Evolutionary conservation across 2,113 vertebrate species (phyloP).

Genomic region (Mastomys coucha): DNA sequence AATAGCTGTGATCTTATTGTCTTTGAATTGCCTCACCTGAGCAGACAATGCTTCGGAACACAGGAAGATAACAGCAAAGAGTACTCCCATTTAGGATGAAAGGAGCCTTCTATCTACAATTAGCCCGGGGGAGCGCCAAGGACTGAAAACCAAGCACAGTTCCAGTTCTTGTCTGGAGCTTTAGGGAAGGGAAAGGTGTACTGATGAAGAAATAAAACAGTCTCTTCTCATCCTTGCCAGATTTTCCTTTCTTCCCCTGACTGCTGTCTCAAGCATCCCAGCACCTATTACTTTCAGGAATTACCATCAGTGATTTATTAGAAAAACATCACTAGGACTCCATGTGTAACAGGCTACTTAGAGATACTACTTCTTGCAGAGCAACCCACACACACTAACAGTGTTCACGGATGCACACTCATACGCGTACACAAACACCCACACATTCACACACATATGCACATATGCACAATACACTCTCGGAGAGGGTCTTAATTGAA

Average conservation of each 20-base stretch:
- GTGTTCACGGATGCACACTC: neutral
- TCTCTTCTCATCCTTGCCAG: neutral
- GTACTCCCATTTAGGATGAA: constrained; percentile 65
- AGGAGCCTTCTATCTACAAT: constrained; percentile 55
- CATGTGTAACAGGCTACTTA: constrained; percentile 77
- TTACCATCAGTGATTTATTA: constrained; percentile 65
- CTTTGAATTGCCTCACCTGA: constrained; percentile 75
- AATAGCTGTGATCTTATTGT: constrained; percentile 77
- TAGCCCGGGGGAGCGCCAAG: constrained; percentile 8
- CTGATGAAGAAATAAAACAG: constrained; percentile 66
- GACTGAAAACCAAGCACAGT: constrained; percentile 68
- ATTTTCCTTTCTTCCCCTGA: constrained; percentile 27
- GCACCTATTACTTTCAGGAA: constrained; percentile 66
- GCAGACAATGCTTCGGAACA: constrained; percentile 58
- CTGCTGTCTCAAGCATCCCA: constrained; percentile 56
- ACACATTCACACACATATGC: accelerated
- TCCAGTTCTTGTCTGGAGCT: constrained; percentile 70
- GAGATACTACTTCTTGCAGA: constrained; percentile 72
- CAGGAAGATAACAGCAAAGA: constrained; percentile 65
- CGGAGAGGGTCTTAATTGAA: constrained; percentile 83
- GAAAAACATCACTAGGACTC: constrained; percentile 70
- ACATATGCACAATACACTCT: constrained; percentile 42
- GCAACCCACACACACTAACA: neutral
- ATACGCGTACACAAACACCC: constrained; percentile 2
- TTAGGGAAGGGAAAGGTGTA: constrained; percentile 27